Evolutionary conservation across 1,140 invertebrate species (phyloP).

Genomic region (Parasteatoda tepidariorum): DNA sequence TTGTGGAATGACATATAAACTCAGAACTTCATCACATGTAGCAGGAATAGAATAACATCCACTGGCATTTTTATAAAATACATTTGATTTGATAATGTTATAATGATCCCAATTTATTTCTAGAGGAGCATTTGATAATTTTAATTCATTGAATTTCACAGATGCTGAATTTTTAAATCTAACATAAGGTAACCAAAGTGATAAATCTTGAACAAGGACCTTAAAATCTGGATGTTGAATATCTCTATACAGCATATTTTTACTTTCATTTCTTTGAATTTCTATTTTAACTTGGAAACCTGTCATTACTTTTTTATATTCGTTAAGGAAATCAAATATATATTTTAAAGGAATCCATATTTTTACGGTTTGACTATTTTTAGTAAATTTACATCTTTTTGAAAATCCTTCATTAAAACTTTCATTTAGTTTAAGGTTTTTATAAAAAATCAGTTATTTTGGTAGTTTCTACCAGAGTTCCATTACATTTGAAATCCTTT

Average conservation of each 20-base stretch:
- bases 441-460: background rate
- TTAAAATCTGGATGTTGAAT: background rate
- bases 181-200: too few species aligned
- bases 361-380: conserved; percentile 4
- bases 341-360: conserved; percentile 27
- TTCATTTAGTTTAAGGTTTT: background rate
- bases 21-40: conserved; percentile 17
- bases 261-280: background rate
- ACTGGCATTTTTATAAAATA: background rate
- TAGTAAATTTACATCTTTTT: background rate
- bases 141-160: too few species aligned
- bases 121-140: too few species aligned
- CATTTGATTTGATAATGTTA: too few species aligned
- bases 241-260: conserved; percentile 22
- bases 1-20: conserved; percentile 15
- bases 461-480: background rate
- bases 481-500: background rate
- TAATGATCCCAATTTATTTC: too few species aligned
- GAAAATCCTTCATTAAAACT: background rate
- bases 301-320: conserved; percentile 21
- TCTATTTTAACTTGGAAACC: conserved; percentile 2
- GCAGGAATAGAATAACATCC: background rate
- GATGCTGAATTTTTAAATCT: too few species aligned
- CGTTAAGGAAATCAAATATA: conserved; percentile 20
- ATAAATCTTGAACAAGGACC: too few species aligned